Evolutionary conservation across 2,797 vertebrate genomes (phyloP), one percentile per base, ranked within the genome.

Genomic region (Arnoldichthys spilopterus): DNA sequence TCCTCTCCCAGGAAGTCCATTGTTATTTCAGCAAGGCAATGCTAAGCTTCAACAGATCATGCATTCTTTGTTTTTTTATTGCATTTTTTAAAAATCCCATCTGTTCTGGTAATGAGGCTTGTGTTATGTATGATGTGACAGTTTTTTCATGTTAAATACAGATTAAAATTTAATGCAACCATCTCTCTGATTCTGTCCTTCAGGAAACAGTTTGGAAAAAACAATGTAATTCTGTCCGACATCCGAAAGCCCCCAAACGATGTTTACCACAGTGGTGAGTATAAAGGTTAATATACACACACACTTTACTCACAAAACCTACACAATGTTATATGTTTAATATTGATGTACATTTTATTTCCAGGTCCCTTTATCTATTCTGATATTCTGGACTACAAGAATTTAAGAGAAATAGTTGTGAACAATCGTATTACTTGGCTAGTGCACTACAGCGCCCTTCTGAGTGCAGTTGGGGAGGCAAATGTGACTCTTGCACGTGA

Each of bases 371-470:
- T 97, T 82, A 95, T 99, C 87, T 98, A 96, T 1, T 95, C 96
- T 0, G 96, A 99, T 82, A 94, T 99, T 83, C 80, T 98, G 92
- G 97, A 99, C 90, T 96, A 96, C 88, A 98, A 97, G 92, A 96
- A 95, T 74, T 93, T 98, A 58, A 91, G 94, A 8, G 96, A 98
- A 87, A 96, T 96, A 0, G 95, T 98, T 87, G 96, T 98, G 67
- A 98, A 98, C 90, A 96, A 98, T 85, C 93, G 96, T n/a, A 95
- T 98, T 85, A 96, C 95, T 1, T 99, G 97, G 98, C 87, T 99
- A 8, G 92, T 99, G 68, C 97, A 99, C 87, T 99, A 98, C 82
- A 97, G 97, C 0, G 96, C 96, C 28, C 88, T 99, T 81, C 95
- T 98, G 84, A 99, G 97, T 9, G 96, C 96, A 0, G 93, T 95